Percentiles rank a stretch among this genome's conserved stretches.
These are phyloP conservation scores for Drosophila sturtevanti DNA, from an alignment of 1,140 invertebrate species.

Conservation along the genomic window DNA sequence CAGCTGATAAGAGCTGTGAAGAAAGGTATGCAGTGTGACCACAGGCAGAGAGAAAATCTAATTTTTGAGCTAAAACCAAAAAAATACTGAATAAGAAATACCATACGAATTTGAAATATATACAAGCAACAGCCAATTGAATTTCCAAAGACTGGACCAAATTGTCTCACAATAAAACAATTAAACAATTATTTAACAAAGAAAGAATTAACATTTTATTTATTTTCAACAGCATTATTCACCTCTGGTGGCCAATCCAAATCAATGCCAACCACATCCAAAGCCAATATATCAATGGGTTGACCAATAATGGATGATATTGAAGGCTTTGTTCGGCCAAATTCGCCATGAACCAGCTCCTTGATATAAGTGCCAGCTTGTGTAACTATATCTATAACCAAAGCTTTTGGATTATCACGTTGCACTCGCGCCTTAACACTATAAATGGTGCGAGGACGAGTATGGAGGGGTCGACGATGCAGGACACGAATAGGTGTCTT, in stretches of 20 bases:
- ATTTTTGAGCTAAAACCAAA: no score
- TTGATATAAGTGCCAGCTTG: slow-evolving; percentile 98
- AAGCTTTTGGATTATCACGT: slow-evolving; percentile 84
- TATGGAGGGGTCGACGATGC: slow-evolving; percentile 89
- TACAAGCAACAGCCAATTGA: no score
- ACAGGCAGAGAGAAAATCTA: no score
- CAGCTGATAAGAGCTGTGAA: slow-evolving; percentile 47
- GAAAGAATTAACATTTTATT: slow-evolving; percentile 1
- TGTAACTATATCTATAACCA: slow-evolving; percentile 89
- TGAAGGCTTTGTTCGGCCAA: slow-evolving; percentile 92
- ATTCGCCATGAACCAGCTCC: slow-evolving; percentile 98
- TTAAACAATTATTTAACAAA: not conserved
- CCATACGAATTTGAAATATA: no score
- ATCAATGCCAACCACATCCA: slow-evolving; percentile 88
- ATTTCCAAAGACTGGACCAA: no score
- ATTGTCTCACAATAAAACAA: no score
- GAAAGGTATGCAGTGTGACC: slow-evolving; percentile 3
- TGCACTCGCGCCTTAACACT: slow-evolving; percentile 84
- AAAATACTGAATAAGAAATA: no score
- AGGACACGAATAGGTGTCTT: slow-evolving; percentile 93
- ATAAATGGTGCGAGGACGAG: slow-evolving; percentile 86
- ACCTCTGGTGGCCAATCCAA: slow-evolving; percentile 86
- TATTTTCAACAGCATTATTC: slow-evolving; percentile 50
- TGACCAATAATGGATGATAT: slow-evolving; percentile 84
- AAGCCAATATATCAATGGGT: slow-evolving; percentile 89